Evolutionary conservation across 2,888 invertebrate species (phyloP).

Genomic region (Desoria tigrina): DNA sequence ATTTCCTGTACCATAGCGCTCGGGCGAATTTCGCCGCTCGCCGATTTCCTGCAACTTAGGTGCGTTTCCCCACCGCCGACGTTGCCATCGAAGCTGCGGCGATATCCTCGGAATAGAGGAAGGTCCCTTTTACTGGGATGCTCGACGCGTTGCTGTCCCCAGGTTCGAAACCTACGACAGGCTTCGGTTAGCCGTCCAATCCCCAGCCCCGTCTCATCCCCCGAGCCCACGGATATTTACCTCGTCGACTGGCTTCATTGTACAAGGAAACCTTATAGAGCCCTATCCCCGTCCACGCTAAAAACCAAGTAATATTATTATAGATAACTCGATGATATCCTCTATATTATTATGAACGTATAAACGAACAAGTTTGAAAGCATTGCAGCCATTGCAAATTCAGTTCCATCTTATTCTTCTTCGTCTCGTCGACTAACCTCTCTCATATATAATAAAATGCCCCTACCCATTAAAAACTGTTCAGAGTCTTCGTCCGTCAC

Average conservation of each 20-base stretch:
- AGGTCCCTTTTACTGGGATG: slow-evolving; percentile 12
- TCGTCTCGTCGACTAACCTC: slow-evolving; percentile 1
- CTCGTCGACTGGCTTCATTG: slow-evolving; percentile 16
- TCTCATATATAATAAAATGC: slow-evolving; percentile 18
- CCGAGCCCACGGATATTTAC: slow-evolving; percentile 17
- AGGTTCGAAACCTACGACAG: slow-evolving; percentile 40
- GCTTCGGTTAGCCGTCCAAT: slow-evolving; percentile 29
- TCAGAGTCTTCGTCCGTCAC: slow-evolving; percentile 13
- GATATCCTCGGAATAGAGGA: not conserved
- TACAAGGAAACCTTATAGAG: slow-evolving; percentile 19
- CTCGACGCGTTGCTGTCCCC: slow-evolving; percentile 9
- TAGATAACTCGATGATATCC: not conserved
- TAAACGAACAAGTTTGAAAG: not conserved
- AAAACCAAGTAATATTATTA: not conserved
- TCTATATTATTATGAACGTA: not conserved
- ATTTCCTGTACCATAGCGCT: not conserved
- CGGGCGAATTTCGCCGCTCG: not conserved
- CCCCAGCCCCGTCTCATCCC: slow-evolving; percentile 20
- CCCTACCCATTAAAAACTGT: slow-evolving; percentile 19
- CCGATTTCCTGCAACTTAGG: slow-evolving; percentile 1
- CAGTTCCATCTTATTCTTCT: slow-evolving; percentile 5
- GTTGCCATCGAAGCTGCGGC: not conserved
- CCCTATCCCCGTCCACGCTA: slow-evolving; percentile 11
- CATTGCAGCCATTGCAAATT: slow-evolving; percentile 19
- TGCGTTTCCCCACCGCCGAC: not conserved